Evolutionary conservation across 1,140 invertebrate species (phyloP), one percentile per base, ranked within the genome.

Genomic region (Atta colombica): DNA sequence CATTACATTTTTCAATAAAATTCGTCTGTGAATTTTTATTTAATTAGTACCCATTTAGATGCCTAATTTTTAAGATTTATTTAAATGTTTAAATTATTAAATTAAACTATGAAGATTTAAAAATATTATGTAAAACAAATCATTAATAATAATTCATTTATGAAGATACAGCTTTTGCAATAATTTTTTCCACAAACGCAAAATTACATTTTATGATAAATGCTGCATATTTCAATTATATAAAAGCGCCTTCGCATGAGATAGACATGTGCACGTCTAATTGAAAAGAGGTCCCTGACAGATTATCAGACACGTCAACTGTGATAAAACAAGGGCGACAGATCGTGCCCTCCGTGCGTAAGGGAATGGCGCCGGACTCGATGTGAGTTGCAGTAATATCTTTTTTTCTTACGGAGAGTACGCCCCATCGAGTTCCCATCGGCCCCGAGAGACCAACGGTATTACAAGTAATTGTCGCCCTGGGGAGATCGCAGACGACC

Each of bases 401-500:
- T 89, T 91, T 92, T 91, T 91, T 86, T 61, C 39, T 86, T 63
- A 86, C 63, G 81, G 68, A 82, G 72, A 92, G 87, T 92, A 92
- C 91, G 89, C 91, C 92, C 92, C 91, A 93, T 93, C 91, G 92
- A 93, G 90, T 91, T 88, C 89, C 89, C 89, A 90, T 92, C 88
- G 91, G 85, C 53, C 91, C 87, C 90, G 78, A 69, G 89, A 90
- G 92, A 82, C 89, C 89, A 87, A 92, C 91, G 90, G 91, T 91
- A 93, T 93, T 93, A 93, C 93, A 93, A 93, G 93, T 93, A 93
- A 93, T 93, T 93, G 93, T 93, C 90, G 91, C 93, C 87, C 84
- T 86, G 84, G 90, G 91, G 87, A 90, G 90, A 69, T 25, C 78
- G 66, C 66, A 39, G 21, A 75, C 72, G 75, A 66, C 85, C 87